phyloP scores from a whole-genome alignment of 2,797 vertebrate genomes.

The Phrynocephalus guinanensis region DNA sequence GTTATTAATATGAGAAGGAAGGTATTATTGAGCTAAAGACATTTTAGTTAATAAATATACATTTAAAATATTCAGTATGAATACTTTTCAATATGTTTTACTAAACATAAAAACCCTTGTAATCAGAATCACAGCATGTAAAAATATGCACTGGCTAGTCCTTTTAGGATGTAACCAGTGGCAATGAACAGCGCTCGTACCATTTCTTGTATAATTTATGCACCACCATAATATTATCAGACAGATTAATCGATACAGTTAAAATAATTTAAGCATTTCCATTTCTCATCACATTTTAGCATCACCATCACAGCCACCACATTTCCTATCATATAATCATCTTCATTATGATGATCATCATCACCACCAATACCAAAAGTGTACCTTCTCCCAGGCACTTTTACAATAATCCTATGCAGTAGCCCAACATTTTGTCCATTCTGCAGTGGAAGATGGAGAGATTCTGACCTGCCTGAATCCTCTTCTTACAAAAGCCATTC shows the following conservation, averaged over 20 bases:
- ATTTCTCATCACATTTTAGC: no score
- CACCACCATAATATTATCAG: neutral
- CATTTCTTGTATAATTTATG: neutral
- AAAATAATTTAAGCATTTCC: neutral
- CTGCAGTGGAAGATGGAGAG: neutral
- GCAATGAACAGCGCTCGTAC: neutral
- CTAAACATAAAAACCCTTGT: neutral
- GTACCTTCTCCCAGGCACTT: no score
- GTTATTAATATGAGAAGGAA: neutral
- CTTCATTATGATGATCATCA: neutral
- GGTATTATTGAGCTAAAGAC: neutral
- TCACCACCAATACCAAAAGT: neutral
- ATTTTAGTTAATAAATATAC: neutral
- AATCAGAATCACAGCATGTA: neutral
- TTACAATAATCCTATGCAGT: neutral
- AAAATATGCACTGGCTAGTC: neutral
- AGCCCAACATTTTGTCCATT: neutral
- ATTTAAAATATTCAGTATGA: constrained; percentile 1
- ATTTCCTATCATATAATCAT: neutral
- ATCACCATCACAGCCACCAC: neutral
- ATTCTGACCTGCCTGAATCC: neutral
- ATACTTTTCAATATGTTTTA: neutral
- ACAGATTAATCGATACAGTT: neutral
- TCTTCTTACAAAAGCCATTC: no score
- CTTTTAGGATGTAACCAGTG: neutral